Evolutionary conservation across 2,888 invertebrate genomes (phyloP), one percentile per base, ranked within the genome.

Genomic region (Netelia virgata): DNA sequence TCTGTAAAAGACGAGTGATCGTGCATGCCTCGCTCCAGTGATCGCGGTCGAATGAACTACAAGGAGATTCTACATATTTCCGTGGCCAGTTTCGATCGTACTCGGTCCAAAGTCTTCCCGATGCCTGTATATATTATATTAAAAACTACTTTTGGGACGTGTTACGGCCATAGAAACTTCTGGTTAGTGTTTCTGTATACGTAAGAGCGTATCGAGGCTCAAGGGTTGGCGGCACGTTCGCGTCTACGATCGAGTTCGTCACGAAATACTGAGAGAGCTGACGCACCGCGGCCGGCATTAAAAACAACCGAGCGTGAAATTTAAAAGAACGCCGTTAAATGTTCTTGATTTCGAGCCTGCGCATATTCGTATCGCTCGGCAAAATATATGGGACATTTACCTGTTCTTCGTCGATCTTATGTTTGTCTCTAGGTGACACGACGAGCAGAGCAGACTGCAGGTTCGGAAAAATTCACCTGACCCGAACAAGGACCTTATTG

Each of bases 1-100:
- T 94, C 99, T 99, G 96, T 16, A 95, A 95, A 84, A 41, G 14
- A n/a, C 18, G 20, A 69, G 14, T 69, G 47, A 47, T 47, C 47
- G 47, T 47, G 14, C 47, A 47, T 11, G 20, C 23, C 36, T 43
- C 28, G 47, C 18, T 63, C 11, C 11, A 2, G 43, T 20, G 68
- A 66, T n/a, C 23, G 10, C 59, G 14, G 10, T 47, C 50, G n/a
- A 61, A 47, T 3, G 1, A 59, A 14, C 28, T 5, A 10, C 57
- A 16, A 18, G 8, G 8, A 36, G 6, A 53, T n/a, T 53, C n/a
- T 23, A 43, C 18, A n/a, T 47, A 16, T 63, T 63, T 43, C 16
- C 18, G 14, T 20, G 23, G 36, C 20, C 11, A 14, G 14, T 3
- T 47, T 20, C 47, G 43, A 10, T 59, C 57, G 68, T 23, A 20